Percentiles rank a stretch among this genome's conserved stretches.
Evolutionary conservation across 2,113 vertebrate species (phyloP).

Genomic region (Charadrius vociferus): DNA sequence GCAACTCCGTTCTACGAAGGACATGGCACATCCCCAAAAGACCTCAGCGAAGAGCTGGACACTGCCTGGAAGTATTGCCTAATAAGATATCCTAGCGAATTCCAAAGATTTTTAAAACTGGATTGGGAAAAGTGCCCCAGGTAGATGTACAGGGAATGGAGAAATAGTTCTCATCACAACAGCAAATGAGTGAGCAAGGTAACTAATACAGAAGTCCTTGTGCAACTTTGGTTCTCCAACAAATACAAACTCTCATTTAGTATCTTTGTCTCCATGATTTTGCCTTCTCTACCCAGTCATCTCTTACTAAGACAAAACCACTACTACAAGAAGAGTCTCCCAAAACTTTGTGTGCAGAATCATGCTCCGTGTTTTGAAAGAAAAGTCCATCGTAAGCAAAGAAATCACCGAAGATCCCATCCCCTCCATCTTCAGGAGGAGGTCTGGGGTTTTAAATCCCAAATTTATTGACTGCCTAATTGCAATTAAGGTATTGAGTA

Average conservation of each 20-base stretch:
- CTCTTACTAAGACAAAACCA: not conserved
- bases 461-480: not conserved
- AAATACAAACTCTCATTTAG: not conserved
- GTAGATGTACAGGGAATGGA: not conserved
- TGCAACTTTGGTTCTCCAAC: not conserved
- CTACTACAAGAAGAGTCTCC: not conserved
- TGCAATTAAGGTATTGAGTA: not conserved
- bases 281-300: not conserved
- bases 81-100: not conserved
- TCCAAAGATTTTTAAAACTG: not conserved
- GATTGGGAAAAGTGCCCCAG: not conserved
- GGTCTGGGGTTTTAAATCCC: not conserved
- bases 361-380: not conserved
- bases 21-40: not conserved
- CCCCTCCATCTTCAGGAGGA: not conserved
- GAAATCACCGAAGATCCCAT: not conserved
- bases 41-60: not conserved
- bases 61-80: not conserved
- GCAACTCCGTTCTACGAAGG: not conserved
- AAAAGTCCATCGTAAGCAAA: not conserved
- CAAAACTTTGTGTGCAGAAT: not conserved
- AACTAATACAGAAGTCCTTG: not conserved
- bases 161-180: not conserved
- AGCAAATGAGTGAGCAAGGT: not conserved
- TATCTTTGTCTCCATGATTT: not conserved